Conservation (phyloP, 2,888 invertebrate genomes). For the Meiosimyza platycephala region DNA sequence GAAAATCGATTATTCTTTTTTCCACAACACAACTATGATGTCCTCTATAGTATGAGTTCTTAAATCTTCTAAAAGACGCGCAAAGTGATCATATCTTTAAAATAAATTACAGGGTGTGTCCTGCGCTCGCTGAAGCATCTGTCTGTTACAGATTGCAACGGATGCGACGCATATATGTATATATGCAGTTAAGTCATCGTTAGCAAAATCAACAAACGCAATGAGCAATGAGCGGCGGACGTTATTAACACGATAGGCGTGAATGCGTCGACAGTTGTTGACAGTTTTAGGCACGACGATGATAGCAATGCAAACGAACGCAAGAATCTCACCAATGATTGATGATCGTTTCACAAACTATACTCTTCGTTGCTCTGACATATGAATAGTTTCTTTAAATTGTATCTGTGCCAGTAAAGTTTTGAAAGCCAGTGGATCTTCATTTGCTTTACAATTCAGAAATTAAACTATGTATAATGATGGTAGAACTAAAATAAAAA, state of each 20-base stretch:
- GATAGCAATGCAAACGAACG: not conserved
- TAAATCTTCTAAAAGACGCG: conserved; percentile 1
- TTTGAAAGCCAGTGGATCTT: too few relatives aligned
- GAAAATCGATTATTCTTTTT: too few relatives aligned
- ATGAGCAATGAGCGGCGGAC: conserved; percentile 16
- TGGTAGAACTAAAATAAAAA: too few relatives aligned
- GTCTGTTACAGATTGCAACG: conserved; percentile 36
- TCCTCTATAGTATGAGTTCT: too few relatives aligned
- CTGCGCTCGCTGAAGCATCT: conserved; percentile 20
- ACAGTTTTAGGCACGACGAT: conserved; percentile 38
- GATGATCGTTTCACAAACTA: conserved; percentile 47
- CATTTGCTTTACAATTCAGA: too few relatives aligned
- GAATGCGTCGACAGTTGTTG: conserved; percentile 47
- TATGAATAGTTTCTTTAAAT: too few relatives aligned
- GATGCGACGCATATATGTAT: conserved; percentile 32
- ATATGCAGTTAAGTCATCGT: conserved; percentile 29
- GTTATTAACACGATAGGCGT: conserved; percentile 48
- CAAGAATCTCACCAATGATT: conserved; percentile 42
- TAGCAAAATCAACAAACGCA: conserved; percentile 44
- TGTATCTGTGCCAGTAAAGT: too few relatives aligned
- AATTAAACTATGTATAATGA: too few relatives aligned
- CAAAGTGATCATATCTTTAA: conserved; percentile 26
- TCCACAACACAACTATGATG: too few relatives aligned
- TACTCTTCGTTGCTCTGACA: conserved; percentile 7
- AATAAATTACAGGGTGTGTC: conserved; percentile 7